phyloP scores from a whole-genome alignment of 37 sponge, comb jelly and placozoan species.

The Axinella damicornis region DNA sequence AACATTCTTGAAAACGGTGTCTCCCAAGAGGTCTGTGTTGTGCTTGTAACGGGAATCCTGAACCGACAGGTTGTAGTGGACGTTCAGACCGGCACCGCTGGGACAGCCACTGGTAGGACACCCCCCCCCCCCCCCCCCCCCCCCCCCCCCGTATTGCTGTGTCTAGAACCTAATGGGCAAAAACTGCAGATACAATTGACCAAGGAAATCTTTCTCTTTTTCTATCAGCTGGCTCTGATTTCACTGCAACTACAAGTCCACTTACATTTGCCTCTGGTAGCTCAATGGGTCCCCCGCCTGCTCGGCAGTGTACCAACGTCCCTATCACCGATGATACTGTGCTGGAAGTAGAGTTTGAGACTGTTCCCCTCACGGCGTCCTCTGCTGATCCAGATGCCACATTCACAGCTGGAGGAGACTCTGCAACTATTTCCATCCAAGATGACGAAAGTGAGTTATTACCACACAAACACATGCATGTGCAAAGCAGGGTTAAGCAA shows the following conservation, averaged over 20 bases:
- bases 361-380: neutral
- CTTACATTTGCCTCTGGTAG: neutral
- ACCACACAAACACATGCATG: neutral
- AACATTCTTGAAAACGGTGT: neutral
- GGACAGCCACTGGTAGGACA: neutral
- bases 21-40: neutral
- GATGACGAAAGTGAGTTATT: conserved; percentile 2
- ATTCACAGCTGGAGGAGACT: neutral
- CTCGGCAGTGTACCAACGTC: neutral
- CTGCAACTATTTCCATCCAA: neutral
- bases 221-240: no score
- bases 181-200: no score
- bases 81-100: neutral
- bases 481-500: no score
- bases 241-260: neutral
- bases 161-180: neutral
- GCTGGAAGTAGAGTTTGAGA: neutral
- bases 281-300: no score
- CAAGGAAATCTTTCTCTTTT: no score
- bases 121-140: neutral
- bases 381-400: neutral
- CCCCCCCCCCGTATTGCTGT: neutral
- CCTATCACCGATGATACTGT: neutral
- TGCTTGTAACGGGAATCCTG: neutral
- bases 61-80: neutral